These are phyloP conservation scores for Tapirus indicus DNA, from an alignment of 2,797 vertebrate genomes.

Conservation along the genomic window DNA sequence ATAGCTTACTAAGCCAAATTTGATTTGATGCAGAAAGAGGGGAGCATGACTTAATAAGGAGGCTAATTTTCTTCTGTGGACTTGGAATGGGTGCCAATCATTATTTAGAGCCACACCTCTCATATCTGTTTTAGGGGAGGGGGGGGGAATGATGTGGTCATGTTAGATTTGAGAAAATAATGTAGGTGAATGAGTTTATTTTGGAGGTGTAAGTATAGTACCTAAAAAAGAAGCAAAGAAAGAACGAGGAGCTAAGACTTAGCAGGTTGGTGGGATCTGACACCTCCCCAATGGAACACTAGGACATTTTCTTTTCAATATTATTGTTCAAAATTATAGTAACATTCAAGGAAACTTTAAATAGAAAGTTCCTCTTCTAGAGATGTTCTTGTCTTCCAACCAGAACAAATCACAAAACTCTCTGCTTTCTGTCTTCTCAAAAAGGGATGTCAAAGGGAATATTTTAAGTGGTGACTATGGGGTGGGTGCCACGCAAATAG, in stretches of 20 bases:
- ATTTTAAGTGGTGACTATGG: not conserved
- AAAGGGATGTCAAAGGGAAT: not conserved
- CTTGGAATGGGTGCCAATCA: not conserved
- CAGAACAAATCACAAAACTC: not conserved
- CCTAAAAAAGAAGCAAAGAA: not conserved
- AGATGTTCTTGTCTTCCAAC: not conserved
- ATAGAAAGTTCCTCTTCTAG: not conserved
- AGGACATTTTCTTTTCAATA: not conserved
- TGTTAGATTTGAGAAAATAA: not conserved
- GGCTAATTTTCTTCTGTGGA: not conserved
- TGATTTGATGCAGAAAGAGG: not conserved
- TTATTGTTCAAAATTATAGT: not conserved
- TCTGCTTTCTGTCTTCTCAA: constrained; percentile 22
- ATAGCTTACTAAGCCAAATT: not conserved
- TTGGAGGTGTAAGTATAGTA: not conserved
- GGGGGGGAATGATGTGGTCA: not conserved
- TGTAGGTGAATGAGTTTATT: not conserved
- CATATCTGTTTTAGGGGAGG: not conserved
- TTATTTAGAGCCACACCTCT: not conserved
- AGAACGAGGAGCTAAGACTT: not conserved
- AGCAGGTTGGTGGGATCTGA: not conserved
- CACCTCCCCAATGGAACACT: not conserved
- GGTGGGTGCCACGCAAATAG: not conserved
- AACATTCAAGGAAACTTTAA: constrained; percentile 30
- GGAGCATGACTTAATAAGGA: not conserved